Evolutionary conservation across 53 echinoderm and acorn worm species (phyloP), one percentile per base, ranked within the genome.

Genomic region (Arbacia lixula): DNA sequence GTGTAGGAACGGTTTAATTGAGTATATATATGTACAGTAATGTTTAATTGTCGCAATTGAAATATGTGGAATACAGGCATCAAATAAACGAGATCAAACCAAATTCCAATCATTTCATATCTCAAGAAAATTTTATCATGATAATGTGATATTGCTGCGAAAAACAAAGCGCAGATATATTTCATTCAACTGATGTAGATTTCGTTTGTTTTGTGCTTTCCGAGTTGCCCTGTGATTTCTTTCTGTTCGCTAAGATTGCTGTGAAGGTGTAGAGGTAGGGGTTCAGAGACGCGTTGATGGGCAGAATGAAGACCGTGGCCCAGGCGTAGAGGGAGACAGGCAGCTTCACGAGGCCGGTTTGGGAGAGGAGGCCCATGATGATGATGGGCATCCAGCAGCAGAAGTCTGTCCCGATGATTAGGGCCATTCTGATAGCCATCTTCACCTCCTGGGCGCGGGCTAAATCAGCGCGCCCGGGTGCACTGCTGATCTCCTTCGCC

Each of bases 371-470:
- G 12, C 92, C 88, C 92, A 92, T 92, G 54, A 92, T 85, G 76
- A 92, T 92, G 64, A 92, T 85, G 0, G 92, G 92, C 85, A 92
- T 85, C 92, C 92, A 92, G 56, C 92, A 92, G 14, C 57, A 60
- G 71, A 92, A 92, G 53, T 92, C 88, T 5, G 92, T 92, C 14
- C 84, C 88, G 24, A 92, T 73, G 30, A 92, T 89, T 34, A 92
- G 29, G 3, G 85, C 88, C 92, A 92, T 92, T 42, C 78, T 84
- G 24, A 53, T 43, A 6, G 92, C 92, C 72, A 92, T 60, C 28
- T 66, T 76, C 35, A 88, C 63, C 38, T 92, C 88, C 36, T 76
- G 84, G 42, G 30, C 84, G 82, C n/a, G n/a, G 31, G 34, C 64
- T 37, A 28, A 16, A 19, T 58, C 56, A 26, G 20, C 22, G 14